A percentile compares a stretch with the other conserved stretches of the same genome.
These are phyloP conservation scores for Bacillus rossius DNA, from an alignment of 1,140 invertebrate species.

Conservation along the genomic window DNA sequence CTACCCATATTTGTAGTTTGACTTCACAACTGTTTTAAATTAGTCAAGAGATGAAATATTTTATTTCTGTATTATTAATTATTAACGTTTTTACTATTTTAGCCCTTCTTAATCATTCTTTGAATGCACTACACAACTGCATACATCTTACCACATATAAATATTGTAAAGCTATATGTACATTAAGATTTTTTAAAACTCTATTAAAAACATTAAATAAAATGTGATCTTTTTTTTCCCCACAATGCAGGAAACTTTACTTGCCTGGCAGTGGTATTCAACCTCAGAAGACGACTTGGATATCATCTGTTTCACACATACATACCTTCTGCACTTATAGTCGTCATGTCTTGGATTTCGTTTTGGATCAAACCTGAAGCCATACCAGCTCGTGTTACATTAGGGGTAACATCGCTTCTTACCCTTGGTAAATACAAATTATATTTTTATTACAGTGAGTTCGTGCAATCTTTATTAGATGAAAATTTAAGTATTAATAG, in stretches of 20 bases:
- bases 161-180: background rate
- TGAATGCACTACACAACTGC: no score
- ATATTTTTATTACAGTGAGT: no score
- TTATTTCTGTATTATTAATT: no score
- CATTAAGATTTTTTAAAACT: background rate
- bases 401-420: conserved; percentile 84
- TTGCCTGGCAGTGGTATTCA: conserved; percentile 80
- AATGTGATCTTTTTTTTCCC: background rate
- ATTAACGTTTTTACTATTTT: no score
- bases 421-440: conserved; percentile 41
- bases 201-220: conserved; percentile 1
- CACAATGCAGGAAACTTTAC: conserved; percentile 78
- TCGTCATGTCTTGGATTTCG: conserved; percentile 91
- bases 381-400: conserved; percentile 79
- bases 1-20: no score
- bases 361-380: conserved; percentile 92
- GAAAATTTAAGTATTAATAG: no score
- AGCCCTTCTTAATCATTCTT: no score
- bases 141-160: background rate
- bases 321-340: conserved; percentile 80
- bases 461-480: no score
- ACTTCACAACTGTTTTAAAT: no score
- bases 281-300: conserved; percentile 76
- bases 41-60: no score
- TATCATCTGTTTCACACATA: conserved; percentile 88